Evolutionary conservation across 2,888 invertebrate genomes (phyloP), one percentile per base, ranked within the genome.

Genomic region (Tromatobia lineatoria): DNA sequence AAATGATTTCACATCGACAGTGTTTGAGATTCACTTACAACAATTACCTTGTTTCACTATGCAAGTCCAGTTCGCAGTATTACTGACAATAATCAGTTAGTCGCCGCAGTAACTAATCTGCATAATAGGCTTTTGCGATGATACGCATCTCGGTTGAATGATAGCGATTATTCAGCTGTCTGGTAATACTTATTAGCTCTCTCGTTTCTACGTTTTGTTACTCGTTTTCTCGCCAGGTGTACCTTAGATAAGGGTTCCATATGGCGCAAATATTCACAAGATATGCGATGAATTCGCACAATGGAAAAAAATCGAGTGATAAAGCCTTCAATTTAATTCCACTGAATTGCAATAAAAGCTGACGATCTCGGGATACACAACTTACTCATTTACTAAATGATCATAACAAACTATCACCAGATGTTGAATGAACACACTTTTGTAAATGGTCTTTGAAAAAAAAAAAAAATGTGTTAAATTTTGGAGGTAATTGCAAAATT

Each of bases 141-240:
- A 59, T 25, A 45, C 47, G 25, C 18, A 59, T 29, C 25, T 45
- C 45, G 47, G 25, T 47, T 8, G n/a, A 29, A 23, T 42, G 59
- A 73, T 64, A 64, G 59, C 18, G 61, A 47, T 73, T 18, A 47
- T 45, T 73, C 42, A 59, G 45, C 71, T n/a, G n/a, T n/a, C 25
- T 25, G 57, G 42, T 42, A n/a, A 73, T 59, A 47, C 18, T 47
- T 47, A 59, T 73, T 18, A 61, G 25, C 47, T 59, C 23, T 45
- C 25, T 47, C 11, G 73, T 47, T 73, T 61, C 57, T n/a, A n/a
- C n/a, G n/a, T n/a, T n/a, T n/a, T n/a, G n/a, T n/a, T n/a, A n/a
- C n/a, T 25, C 47, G 29, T 47, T 61, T 73, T 57, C 54, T 11
- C 54, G 54, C 52, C 70, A 70, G 54, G 70, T 70, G 70, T 38